Conservation (phyloP, 2,113 vertebrate genomes). For the Aptenodytes forsteri region DNA sequence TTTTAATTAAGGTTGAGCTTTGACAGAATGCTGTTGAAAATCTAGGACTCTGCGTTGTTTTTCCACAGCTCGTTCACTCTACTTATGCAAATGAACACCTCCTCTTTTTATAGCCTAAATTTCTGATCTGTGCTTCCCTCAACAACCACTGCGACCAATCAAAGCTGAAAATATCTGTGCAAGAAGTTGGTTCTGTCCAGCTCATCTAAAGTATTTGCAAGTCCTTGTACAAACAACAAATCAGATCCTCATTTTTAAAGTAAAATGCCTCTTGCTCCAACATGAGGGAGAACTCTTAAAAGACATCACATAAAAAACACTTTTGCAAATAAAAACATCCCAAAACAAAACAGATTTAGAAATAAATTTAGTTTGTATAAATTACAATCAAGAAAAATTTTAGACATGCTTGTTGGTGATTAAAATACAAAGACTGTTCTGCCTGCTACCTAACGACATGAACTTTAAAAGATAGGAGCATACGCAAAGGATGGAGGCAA, state of each 20-base stretch:
- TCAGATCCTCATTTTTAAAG: not conserved
- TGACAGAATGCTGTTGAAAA: not conserved
- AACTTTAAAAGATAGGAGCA: not conserved
- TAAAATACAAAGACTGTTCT: not conserved
- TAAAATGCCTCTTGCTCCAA: not conserved
- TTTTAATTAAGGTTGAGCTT: constrained; percentile 6
- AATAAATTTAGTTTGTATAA: not conserved
- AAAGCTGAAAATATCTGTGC: not conserved
- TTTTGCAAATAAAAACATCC: not conserved
- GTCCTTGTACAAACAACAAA: not conserved
- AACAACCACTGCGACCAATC: not conserved
- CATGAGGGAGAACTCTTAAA: not conserved
- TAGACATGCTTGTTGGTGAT: not conserved
- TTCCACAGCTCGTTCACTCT: not conserved
- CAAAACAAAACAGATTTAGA: not conserved
- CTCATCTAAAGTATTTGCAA: not conserved
- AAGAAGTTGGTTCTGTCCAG: not conserved
- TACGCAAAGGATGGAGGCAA: not conserved
- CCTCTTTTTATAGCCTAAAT: not conserved
- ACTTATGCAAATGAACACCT: not conserved
- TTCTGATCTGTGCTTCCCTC: not conserved
- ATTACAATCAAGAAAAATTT: not conserved
- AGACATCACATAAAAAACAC: not conserved
- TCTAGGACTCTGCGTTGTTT: not conserved
- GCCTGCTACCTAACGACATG: not conserved